These are phyloP conservation scores for Xenops minutus DNA, from an alignment of 2,797 vertebrate genomes.

Conservation along the genomic window DNA sequence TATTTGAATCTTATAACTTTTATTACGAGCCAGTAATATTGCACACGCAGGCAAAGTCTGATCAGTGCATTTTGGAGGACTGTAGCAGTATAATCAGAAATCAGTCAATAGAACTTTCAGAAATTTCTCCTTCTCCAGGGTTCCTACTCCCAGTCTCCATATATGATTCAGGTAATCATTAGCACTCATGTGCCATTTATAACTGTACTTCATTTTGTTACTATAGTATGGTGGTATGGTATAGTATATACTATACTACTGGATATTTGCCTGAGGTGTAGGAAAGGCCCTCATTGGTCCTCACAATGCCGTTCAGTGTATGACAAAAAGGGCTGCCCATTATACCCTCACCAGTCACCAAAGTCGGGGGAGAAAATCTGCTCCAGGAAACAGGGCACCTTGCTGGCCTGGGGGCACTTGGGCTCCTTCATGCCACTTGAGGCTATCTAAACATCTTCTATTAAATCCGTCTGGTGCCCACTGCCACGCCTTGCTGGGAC, in stretches of 20 bases:
- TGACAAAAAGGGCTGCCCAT: no score
- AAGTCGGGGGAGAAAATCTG: no score
- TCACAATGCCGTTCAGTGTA: no score
- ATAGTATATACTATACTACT: not conserved
- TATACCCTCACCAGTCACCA: no score
- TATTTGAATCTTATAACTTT: not conserved
- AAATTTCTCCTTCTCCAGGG: not conserved
- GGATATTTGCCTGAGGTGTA: no score
- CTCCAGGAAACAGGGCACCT: no score
- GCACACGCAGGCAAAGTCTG: not conserved
- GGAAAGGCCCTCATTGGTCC: no score
- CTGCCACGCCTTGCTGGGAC: no score
- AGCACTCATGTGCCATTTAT: not conserved
- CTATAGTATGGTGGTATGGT: not conserved
- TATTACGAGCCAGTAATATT: not conserved
- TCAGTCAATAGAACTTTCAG: not conserved
- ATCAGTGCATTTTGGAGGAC: not conserved
- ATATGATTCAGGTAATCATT: not conserved
- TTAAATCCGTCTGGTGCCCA: no score
- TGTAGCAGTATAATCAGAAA: not conserved
- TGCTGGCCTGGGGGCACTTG: no score
- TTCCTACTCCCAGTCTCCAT: not conserved
- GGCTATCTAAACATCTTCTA: no score
- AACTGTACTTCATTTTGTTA: not conserved
- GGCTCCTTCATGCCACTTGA: no score